A percentile compares a stretch with the other conserved stretches of the same genome.
phyloP scores from a whole-genome alignment of 2,113 vertebrate species.

The Columba livia region DNA sequence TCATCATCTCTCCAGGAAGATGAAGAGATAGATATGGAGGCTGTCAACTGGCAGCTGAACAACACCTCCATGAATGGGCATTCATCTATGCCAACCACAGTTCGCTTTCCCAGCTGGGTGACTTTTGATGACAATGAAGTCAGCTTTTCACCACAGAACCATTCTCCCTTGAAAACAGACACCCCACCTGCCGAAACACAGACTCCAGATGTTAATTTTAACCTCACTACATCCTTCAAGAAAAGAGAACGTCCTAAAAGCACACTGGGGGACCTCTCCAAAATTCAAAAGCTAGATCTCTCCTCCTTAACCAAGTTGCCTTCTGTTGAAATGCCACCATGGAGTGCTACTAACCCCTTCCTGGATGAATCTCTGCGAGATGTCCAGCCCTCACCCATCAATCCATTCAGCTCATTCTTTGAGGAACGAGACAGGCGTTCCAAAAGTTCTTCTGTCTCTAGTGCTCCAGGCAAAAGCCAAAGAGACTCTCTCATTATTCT shows the following conservation, averaged over 20 bases:
- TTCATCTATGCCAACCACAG: constrained; percentile 62
- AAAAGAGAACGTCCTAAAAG: constrained; percentile 80
- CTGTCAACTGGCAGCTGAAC: constrained; percentile 75
- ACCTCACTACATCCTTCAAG: constrained; percentile 68
- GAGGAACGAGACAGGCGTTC: constrained; percentile 75
- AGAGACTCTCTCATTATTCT: constrained; percentile 78
- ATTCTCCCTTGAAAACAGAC: constrained; percentile 67
- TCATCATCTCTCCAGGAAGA: constrained; percentile 83
- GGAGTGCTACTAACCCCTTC: constrained; percentile 88
- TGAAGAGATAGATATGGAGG: constrained; percentile 86
- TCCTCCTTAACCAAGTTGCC: constrained; percentile 73
- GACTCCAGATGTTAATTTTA: constrained; percentile 57
- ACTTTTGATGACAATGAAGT: constrained; percentile 88
- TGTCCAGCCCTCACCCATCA: constrained; percentile 87
- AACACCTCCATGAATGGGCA: constrained; percentile 75
- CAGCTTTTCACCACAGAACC: constrained; percentile 42
- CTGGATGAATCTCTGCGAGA: constrained; percentile 82
- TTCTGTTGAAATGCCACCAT: constrained; percentile 72
- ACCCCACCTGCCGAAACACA: constrained; percentile 56
- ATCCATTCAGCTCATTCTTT: constrained; percentile 88
- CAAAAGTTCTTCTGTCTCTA: constrained; percentile 68
- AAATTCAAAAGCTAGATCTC: constrained; percentile 77
- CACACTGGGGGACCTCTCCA: constrained; percentile 78
- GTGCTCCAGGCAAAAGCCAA: constrained; percentile 68
- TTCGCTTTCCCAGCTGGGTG: constrained; percentile 87